These are phyloP conservation scores for Brotula barbata DNA, from an alignment of 2,797 vertebrate species.

Conservation along the genomic window DNA sequence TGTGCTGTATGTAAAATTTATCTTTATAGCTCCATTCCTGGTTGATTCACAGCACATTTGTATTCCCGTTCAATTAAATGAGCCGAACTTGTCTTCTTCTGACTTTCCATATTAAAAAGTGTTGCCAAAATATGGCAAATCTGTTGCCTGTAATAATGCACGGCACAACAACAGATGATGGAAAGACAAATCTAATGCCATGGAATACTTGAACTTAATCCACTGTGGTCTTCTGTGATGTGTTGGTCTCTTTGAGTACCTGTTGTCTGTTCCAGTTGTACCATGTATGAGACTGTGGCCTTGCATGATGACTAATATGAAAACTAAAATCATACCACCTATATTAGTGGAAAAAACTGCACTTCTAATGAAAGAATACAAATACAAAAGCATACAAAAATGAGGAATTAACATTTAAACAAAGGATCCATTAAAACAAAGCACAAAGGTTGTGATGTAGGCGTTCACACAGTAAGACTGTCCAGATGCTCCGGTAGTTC, in stretches of 20 bases:
- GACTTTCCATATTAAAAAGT: too few relatives aligned
- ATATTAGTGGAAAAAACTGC: too few relatives aligned
- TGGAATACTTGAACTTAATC: neutral
- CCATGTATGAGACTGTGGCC: conserved; percentile 22
- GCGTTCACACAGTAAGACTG: too few relatives aligned
- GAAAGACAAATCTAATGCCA: neutral
- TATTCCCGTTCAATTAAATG: too few relatives aligned
- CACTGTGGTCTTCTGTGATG: neutral
- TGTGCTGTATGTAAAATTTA: neutral
- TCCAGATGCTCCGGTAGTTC: neutral
- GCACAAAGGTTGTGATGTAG: too few relatives aligned
- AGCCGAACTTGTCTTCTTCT: too few relatives aligned
- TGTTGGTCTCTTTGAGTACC: conserved; percentile 33
- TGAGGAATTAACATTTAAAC: too few relatives aligned
- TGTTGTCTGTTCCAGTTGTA: conserved; percentile 38
- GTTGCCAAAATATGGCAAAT: neutral
- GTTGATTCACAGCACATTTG: too few relatives aligned
- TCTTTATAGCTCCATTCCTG: too few relatives aligned
- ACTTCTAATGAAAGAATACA: too few relatives aligned
- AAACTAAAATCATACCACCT: too few relatives aligned
- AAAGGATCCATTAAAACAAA: too few relatives aligned
- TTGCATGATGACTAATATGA: conserved; percentile 37
- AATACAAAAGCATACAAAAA: neutral
- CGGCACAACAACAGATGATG: neutral
- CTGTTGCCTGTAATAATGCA: conserved; percentile 1